Conservation (phyloP, 2,797 vertebrate genomes). For the Falco rusticolus region DNA sequence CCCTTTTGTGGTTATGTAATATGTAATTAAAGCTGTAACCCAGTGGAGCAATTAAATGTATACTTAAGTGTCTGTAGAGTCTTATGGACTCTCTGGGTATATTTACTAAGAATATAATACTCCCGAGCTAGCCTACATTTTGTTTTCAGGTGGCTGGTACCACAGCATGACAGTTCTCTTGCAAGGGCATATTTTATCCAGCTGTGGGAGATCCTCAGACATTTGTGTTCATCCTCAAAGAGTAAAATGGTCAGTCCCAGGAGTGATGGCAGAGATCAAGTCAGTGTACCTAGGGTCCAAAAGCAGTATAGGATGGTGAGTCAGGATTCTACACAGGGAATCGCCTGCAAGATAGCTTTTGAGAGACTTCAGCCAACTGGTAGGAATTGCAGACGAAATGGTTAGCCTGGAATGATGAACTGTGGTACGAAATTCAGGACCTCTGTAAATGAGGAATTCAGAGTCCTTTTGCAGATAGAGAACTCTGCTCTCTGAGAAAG, state of each 20-base stretch:
- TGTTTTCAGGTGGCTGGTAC: background rate
- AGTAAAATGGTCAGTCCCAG: background rate
- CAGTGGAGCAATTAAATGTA: background rate
- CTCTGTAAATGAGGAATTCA: background rate
- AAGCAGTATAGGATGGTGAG: background rate
- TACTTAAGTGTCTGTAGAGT: background rate
- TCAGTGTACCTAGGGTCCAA: background rate
- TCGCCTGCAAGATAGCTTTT: background rate
- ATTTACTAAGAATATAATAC: background rate
- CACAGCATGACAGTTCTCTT: background rate
- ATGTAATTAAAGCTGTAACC: constrained; percentile 34
- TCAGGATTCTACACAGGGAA: background rate
- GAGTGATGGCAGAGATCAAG: background rate
- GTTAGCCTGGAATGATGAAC: background rate
- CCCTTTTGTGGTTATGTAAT: constrained; percentile 8
- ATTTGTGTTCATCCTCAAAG: background rate
- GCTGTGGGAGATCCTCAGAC: background rate
- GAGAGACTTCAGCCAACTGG: background rate
- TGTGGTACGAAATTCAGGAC: background rate
- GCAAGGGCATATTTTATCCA: background rate
- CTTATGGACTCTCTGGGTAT: background rate
- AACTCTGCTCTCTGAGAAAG: background rate
- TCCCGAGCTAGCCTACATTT: background rate
- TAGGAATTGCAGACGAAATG: background rate
- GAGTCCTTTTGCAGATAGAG: background rate